phyloP scores from a whole-genome alignment of 2,797 vertebrate species.

The Poecile montanus region DNA sequence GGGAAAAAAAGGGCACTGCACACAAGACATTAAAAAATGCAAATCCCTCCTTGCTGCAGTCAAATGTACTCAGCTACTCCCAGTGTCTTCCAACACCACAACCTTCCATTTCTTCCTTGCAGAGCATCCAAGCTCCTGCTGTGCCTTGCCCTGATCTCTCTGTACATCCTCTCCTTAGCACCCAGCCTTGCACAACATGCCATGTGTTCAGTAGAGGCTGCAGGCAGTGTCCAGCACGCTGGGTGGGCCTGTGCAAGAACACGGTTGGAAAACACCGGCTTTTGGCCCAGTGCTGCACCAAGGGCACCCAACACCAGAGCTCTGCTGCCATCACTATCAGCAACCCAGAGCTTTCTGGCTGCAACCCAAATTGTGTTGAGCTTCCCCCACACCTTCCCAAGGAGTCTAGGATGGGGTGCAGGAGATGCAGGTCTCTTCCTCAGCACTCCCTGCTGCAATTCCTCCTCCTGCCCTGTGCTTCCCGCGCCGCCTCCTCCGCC shows the following conservation, averaged over 20 bases:
- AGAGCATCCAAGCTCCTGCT: neutral
- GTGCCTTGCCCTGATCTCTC: neutral
- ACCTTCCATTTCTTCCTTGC: neutral
- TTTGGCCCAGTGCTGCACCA: rapidly evolving
- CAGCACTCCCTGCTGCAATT: neutral
- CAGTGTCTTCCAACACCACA: rapidly evolving
- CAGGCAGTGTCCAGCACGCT: neutral
- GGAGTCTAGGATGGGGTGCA: neutral
- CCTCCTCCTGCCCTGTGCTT: neutral
- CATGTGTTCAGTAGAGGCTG: neutral
- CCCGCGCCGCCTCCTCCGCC: rapidly evolving
- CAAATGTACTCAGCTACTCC: neutral
- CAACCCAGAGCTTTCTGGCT: neutral
- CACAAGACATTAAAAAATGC: neutral
- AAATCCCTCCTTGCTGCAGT: neutral
- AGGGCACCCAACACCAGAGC: neutral
- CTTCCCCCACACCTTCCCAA: rapidly evolving
- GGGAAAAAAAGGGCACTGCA: neutral
- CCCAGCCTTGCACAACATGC: no score
- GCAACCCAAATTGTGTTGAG: rapidly evolving
- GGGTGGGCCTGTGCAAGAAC: rapidly evolving
- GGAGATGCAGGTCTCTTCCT: neutral
- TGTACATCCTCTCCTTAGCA: neutral
- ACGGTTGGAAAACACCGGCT: rapidly evolving
- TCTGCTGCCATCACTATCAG: rapidly evolving